Evolutionary conservation across 2,797 vertebrate species (phyloP), one percentile per base, ranked within the genome.

Genomic region (Syngnathus rostellatus): DNA sequence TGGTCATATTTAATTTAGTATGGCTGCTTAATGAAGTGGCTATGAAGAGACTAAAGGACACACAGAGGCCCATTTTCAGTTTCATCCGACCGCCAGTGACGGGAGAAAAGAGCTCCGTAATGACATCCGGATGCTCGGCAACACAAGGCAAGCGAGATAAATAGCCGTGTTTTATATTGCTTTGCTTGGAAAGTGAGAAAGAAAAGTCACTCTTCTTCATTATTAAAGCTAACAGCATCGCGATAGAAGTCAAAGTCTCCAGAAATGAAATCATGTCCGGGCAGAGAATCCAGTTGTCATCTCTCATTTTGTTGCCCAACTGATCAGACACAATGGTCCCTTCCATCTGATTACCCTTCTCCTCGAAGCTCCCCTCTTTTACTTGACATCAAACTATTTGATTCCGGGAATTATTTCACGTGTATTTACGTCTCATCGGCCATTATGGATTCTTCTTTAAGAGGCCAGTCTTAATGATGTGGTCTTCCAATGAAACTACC

Each of bases 351-450:
- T 66, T 67, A 67, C 68, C 75, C 72, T 79, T 80, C 83, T 45
- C 65, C 70, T 72, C 76, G 79, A 81, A 84, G 64, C 72, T 4
- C 73, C 78, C 66, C 73, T 46, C 63, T 84, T 77, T 78, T 76
- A 80, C 73, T 71, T 69, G 38, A 50, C 61, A 66, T 81, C 85
- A 91, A 86, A 8, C 48, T 86, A 90, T 89, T 89, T 89, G 84
- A 80, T 80, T 31, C 31, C 31, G 31, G 31, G 31, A 83, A 80
- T 75, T 78, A 74, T 54, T 73, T 79, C 68, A 10, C 79, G 71
- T 51, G 60, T 79, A 89, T 90, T 77, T 6, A 25, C 12, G 9
- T 54, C 23, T 54, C 10, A 1, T 25, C 46, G 9, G 4, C 50
- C 7, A 51, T 21, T n/a, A 51, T n/a, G 0, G 21, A 53, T 21